Evolutionary conservation across 2,797 vertebrate genomes (phyloP).

Genomic region (Anolis apletophallus): DNA sequence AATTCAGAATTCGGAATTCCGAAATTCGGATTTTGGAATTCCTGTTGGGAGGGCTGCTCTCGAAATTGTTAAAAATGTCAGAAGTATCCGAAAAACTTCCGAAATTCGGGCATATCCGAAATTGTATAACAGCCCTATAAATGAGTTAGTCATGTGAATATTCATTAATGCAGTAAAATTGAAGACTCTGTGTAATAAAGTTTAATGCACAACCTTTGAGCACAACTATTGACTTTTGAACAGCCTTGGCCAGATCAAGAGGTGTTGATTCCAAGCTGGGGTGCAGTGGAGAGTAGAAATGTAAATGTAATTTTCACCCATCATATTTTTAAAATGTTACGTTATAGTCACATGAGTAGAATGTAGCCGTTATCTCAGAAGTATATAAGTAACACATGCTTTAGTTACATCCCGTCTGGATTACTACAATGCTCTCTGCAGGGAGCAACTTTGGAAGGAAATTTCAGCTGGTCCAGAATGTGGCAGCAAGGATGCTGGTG

Average conservation of each 20-base stretch:
- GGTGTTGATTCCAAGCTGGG: slow-evolving; percentile 59
- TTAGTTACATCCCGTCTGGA: neutral
- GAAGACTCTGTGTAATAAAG: slow-evolving; percentile 50
- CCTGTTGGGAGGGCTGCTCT: too few relatives aligned
- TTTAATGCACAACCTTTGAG: slow-evolving; percentile 65
- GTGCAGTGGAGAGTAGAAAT: slow-evolving; percentile 57
- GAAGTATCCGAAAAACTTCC: too few relatives aligned
- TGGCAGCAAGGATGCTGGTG: neutral
- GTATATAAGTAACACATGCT: slow-evolving; percentile 34
- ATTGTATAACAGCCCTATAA: too few relatives aligned
- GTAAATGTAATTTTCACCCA: slow-evolving; percentile 56
- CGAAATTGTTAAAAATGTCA: too few relatives aligned
- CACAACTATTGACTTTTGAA: slow-evolving; percentile 57
- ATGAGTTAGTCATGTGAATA: neutral
- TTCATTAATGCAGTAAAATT: neutral
- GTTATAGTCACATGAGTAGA: slow-evolving; percentile 53
- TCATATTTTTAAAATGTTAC: slow-evolving; percentile 27
- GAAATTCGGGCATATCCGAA: too few relatives aligned
- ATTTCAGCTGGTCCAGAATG: neutral
- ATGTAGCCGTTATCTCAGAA: slow-evolving; percentile 61
- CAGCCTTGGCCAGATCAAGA: slow-evolving; percentile 66
- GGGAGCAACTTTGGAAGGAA: neutral
- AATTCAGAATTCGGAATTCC: too few relatives aligned
- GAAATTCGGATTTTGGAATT: too few relatives aligned
- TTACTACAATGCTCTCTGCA: neutral